Evolutionary conservation across 2,113 vertebrate species (phyloP).

Genomic region (Lichenostomus cassidix): DNA sequence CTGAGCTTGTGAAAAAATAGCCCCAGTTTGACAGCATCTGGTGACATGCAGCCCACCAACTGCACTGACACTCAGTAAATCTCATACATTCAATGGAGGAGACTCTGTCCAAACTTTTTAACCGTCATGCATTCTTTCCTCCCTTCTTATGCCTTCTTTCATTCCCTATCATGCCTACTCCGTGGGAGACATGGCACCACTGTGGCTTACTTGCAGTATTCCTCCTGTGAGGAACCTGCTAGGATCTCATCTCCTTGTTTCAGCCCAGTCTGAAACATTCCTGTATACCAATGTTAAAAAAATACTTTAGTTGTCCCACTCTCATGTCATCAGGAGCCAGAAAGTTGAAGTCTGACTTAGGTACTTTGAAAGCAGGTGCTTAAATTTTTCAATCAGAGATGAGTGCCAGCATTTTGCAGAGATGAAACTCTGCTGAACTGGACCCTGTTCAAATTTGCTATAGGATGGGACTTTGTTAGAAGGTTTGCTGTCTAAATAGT

Average conservation of each 20-base stretch:
- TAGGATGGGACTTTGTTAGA: not conserved
- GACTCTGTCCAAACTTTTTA: not conserved
- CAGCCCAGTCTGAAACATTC: not conserved
- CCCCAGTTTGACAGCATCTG: not conserved
- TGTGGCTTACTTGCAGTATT: not conserved
- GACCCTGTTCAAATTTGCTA: not conserved
- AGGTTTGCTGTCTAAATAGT: not conserved
- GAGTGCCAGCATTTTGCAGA: not conserved
- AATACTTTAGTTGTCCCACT: not conserved
- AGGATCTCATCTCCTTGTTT: not conserved
- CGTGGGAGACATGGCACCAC: not conserved
- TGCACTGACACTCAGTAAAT: not conserved
- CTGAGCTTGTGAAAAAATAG: not conserved
- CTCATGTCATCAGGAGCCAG: not conserved
- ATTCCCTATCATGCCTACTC: not conserved
- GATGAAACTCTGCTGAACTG: not conserved
- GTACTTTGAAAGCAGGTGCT: not conserved
- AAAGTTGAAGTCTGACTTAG: not conserved
- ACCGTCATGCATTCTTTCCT: not conserved
- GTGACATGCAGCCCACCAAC: not conserved
- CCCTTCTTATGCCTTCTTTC: not conserved
- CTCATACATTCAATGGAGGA: not conserved
- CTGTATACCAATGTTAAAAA: not conserved
- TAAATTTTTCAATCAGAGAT: not conserved
- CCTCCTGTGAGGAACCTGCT: not conserved